Evolutionary conservation across 2,888 invertebrate genomes (phyloP).

Genomic region (Sepioteuthis lessoniana): DNA sequence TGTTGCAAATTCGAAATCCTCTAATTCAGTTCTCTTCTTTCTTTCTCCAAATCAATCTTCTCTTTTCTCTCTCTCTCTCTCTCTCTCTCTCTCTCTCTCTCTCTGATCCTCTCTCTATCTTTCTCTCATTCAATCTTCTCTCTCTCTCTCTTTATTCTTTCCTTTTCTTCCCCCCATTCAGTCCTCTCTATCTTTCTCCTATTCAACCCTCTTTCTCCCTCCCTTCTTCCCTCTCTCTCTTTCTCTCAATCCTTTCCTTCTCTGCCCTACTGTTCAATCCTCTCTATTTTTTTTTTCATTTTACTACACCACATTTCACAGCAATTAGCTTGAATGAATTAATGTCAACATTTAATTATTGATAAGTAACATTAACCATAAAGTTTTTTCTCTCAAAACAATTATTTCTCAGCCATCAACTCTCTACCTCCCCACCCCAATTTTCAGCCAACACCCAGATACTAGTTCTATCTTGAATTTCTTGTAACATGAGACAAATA

Average conservation of each 20-base stretch:
- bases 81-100: conserved; percentile 48
- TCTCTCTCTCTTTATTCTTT: background rate
- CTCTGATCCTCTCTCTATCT: conserved; percentile 70
- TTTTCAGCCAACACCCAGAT: too few species aligned
- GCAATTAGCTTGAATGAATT: background rate
- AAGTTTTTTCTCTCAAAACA: too few species aligned
- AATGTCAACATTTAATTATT: too few species aligned
- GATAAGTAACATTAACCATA: too few species aligned
- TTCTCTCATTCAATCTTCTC: background rate
- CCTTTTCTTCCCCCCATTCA: background rate
- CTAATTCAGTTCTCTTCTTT: background rate
- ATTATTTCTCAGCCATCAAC: too few species aligned
- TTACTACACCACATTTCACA: conserved; percentile 77
- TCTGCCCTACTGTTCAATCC: too few species aligned
- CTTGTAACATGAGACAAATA: too few species aligned
- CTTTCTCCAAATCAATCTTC: conserved; percentile 47
- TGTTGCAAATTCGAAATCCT: too few species aligned
- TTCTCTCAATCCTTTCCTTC: conserved; percentile 36
- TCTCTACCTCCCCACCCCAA: too few species aligned
- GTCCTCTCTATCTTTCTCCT: background rate
- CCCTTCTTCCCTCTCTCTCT: conserved; percentile 6
- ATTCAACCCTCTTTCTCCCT: background rate
- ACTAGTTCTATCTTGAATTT: too few species aligned
- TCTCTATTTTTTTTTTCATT: too few species aligned
- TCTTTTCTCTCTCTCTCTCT: conserved; percentile 49